These are phyloP conservation scores for Meriones psammophilus DNA, from an alignment of 2,797 vertebrate species.

Conservation along the genomic window DNA sequence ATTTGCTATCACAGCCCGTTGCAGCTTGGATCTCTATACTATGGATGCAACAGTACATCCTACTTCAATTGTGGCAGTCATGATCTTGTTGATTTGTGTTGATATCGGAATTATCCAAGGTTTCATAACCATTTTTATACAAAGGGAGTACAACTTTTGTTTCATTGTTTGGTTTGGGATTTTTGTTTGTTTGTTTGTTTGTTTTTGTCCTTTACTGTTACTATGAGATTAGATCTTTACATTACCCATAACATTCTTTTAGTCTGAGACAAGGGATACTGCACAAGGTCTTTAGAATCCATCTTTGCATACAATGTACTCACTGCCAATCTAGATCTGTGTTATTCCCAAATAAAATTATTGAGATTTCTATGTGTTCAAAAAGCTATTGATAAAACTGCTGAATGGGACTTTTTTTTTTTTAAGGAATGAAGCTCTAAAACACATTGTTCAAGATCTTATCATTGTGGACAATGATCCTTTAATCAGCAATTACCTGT, in stretches of 20 bases:
- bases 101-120: neutral
- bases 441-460: constrained; percentile 20
- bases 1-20: neutral
- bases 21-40: neutral
- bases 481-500: constrained; percentile 69
- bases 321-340: constrained; percentile 33
- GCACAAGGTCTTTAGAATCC: constrained; percentile 58
- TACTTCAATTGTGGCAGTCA: neutral
- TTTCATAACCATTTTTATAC: constrained; percentile 34
- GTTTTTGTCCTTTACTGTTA: neutral
- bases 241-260: constrained; percentile 19
- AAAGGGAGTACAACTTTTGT: neutral
- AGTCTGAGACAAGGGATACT: neutral
- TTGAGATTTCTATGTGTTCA: constrained; percentile 37
- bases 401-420: constrained; percentile 36
- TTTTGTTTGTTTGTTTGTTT: neutral
- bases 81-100: neutral
- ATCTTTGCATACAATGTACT: constrained; percentile 16
- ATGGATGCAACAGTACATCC: neutral
- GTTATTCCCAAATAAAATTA: constrained; percentile 4
- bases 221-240: neutral
- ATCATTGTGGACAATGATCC: constrained; percentile 40
- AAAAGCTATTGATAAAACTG: constrained; percentile 23
- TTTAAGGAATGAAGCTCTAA: constrained; percentile 56
- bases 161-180: neutral